Base-by-base conservation (phyloP, 2,797 vertebrate genomes). In the Alcedo quadribrachys region DNA sequence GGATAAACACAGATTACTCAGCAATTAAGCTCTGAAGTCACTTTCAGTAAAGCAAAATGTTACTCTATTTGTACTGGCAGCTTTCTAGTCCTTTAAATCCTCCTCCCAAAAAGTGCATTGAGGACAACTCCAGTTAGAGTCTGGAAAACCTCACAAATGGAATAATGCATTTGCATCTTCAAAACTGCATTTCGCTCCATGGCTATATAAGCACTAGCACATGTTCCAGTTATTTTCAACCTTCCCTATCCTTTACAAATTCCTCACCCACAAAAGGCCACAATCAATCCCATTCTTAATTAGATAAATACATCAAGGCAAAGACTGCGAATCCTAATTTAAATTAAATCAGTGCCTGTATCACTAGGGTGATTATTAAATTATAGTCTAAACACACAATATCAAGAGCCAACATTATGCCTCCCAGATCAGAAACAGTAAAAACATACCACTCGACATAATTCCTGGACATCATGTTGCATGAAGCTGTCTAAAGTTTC, bases 401-500 rank as follows among this genome's bases (percentile, higher is more conserved):
- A 78, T 25, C 11, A 81, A 69, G 22, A 73, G 9, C 53, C 32
- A 80, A 53, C 24, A 45, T 16, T 16, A 69, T 5, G 32, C 14
- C 83, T 30, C 25, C 37, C 11, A 60, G 22, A 65, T 65, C 16
- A 85, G n/a, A 71, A 92, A 90, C 1, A 55, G n/a, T 32, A 65
- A 42, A 77, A 93, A 99, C 99, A 97, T 97, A 99, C 99, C 99
- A 99, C 99, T 98, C 99, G 98, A 98, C 99, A 99, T 12, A 99
- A 97, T 95, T 99, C 99, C 95, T 99, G 99, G 57, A 99, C 99
- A 75, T 99, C 99, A 18, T 99, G 99, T 96, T 99, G 99, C 99
- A 99, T 99, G 98, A 99, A 99, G 98, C 99, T 99, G 97, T 99
- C 99, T 97, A 99, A 97, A 62, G 99, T 99, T 98, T 99, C 99